Percentiles rank a stretch among this genome's conserved stretches.
These are phyloP conservation scores for Burhinus oedicnemus DNA, from an alignment of 2,113 vertebrate species.

Conservation along the genomic window DNA sequence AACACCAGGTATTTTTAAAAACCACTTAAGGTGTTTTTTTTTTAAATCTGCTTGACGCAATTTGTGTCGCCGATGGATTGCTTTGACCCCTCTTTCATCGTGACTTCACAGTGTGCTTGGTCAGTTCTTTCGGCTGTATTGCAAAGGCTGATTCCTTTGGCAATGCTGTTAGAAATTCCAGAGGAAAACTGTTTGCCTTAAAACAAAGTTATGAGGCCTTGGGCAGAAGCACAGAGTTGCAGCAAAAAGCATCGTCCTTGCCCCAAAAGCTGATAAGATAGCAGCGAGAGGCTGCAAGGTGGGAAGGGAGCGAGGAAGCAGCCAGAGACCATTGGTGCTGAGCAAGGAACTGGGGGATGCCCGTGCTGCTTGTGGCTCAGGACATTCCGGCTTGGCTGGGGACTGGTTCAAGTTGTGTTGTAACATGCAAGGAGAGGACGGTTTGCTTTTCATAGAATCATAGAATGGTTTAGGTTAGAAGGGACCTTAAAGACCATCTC, in stretches of 20 bases:
- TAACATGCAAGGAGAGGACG: rapidly evolving
- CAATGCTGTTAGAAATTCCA: background rate
- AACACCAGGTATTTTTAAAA: background rate
- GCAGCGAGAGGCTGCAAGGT: background rate
- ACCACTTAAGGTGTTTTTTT: too few relatives aligned
- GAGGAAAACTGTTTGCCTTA: background rate
- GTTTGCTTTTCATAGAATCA: background rate
- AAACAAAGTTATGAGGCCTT: background rate
- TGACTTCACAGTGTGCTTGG: background rate
- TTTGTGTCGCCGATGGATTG: background rate
- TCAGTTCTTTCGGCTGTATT: background rate
- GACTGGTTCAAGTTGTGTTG: background rate
- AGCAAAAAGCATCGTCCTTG: background rate
- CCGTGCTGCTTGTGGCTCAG: background rate
- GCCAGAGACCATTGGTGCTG: background rate
- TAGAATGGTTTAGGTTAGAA: too few relatives aligned
- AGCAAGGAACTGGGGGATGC: background rate
- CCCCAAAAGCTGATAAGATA: background rate
- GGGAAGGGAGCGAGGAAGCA: background rate
- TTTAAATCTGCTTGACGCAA: background rate
- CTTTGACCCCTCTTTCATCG: background rate
- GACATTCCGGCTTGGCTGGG: background rate
- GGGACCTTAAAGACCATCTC: too few relatives aligned
- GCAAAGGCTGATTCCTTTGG: background rate
- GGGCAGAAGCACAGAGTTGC: background rate